Evolutionary conservation across 2,888 invertebrate species (phyloP).

Genomic region (Neoscelio sp.): DNA sequence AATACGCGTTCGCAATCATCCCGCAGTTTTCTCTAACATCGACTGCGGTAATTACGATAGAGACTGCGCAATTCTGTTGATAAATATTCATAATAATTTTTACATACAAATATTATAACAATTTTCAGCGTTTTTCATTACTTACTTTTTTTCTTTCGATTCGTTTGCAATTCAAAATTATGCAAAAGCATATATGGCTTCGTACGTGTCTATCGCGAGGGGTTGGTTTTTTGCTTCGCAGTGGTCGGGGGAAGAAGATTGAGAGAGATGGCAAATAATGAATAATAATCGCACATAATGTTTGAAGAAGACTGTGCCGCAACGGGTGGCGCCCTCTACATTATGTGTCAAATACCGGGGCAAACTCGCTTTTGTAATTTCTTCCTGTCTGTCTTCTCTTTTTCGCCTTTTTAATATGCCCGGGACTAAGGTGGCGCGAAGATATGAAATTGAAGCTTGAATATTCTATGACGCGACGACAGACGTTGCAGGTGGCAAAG

Average conservation of each 20-base stretch:
- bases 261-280: constrained; percentile 77
- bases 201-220: constrained; percentile 45
- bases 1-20: constrained; percentile 30
- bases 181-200: constrained; percentile 53
- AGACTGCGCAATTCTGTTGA: not conserved
- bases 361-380: constrained; percentile 76
- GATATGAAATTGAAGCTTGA: constrained; percentile 83
- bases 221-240: constrained; percentile 43
- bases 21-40: constrained; percentile 7
- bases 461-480: constrained; percentile 81
- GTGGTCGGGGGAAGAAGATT: constrained; percentile 23
- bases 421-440: constrained; percentile 69
- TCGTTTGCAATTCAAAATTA: constrained; percentile 54
- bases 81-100: constrained; percentile 29
- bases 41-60: constrained; percentile 20
- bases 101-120: constrained; percentile 28
- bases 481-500: constrained; percentile 69
- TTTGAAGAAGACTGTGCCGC: constrained; percentile 59
- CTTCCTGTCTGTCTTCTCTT: constrained; percentile 67
- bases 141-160: not conserved
- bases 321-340: constrained; percentile 70
- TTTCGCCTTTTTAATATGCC: constrained; percentile 78
- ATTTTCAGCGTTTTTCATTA: not conserved
- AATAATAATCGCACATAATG: constrained; percentile 81
- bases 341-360: constrained; percentile 78